A percentile compares a stretch with the other conserved stretches of the same genome.
Conservation (phyloP, 2,888 invertebrate genomes). For the Plagodis dolabraria region DNA sequence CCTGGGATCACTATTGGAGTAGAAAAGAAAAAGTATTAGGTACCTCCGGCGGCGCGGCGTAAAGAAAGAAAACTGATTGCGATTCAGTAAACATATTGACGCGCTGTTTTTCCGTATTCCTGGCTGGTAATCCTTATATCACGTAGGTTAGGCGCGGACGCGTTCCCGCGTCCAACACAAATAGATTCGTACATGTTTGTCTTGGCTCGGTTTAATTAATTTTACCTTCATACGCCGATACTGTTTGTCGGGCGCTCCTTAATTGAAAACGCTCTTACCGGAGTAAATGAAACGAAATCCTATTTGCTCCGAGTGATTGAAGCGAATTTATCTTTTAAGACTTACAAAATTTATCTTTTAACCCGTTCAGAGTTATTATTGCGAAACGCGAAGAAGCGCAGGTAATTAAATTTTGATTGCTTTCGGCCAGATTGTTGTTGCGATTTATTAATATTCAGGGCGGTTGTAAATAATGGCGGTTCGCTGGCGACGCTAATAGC, state of each 20-base stretch:
- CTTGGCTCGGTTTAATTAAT: slow-evolving; percentile 83
- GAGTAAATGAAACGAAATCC: slow-evolving; percentile 82
- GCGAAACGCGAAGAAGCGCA: slow-evolving; percentile 62
- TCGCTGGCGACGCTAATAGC: slow-evolving; percentile 67
- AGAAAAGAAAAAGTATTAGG: too few relatives aligned
- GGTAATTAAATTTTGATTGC: slow-evolving; percentile 80
- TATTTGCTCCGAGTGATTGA: slow-evolving; percentile 82
- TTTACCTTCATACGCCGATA: slow-evolving; percentile 84
- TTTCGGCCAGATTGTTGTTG: slow-evolving; percentile 69
- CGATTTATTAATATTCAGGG: slow-evolving; percentile 74
- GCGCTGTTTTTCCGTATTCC: slow-evolving; percentile 42
- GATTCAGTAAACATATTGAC: slow-evolving; percentile 33
- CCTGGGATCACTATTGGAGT: background rate
- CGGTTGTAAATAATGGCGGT: slow-evolving; percentile 66
- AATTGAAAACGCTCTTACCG: slow-evolving; percentile 83
- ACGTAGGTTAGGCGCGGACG: slow-evolving; percentile 41
- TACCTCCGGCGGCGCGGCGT: background rate
- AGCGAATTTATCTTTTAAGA: slow-evolving; percentile 82
- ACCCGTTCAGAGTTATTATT: slow-evolving; percentile 59
- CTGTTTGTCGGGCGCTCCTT: slow-evolving; percentile 81
- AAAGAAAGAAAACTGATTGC: slow-evolving; percentile 24
- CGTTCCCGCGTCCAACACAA: slow-evolving; percentile 70
- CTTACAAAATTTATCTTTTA: slow-evolving; percentile 77
- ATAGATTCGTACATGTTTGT: slow-evolving; percentile 82
- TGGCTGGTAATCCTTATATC: slow-evolving; percentile 48